phyloP scores from a whole-genome alignment of 2,888 invertebrate genomes.

The Ernsta delagoae region DNA sequence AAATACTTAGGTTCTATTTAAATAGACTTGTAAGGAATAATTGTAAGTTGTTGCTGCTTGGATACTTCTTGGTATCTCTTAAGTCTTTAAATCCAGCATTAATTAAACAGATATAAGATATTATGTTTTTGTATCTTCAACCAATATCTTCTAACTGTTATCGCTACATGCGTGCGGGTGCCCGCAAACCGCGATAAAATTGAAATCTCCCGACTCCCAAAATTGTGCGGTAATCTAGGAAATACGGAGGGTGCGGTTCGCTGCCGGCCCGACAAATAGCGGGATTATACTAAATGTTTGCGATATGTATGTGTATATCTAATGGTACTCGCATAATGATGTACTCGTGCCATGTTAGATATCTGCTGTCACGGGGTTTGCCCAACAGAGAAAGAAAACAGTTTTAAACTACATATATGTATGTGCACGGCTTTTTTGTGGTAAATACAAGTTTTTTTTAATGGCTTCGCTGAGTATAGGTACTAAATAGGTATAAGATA shows the following conservation, averaged over 20 bases:
- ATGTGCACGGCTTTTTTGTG: no score
- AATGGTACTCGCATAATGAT: neutral
- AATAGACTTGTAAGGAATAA: no score
- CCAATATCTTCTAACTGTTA: neutral
- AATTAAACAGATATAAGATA: no score
- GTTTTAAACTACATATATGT: no score
- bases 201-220: constrained; percentile 45
- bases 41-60: no score
- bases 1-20: no score
- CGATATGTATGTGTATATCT: neutral
- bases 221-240: constrained; percentile 45
- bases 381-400: neutral
- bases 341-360: neutral
- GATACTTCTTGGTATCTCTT: no score
- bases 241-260: constrained; percentile 48
- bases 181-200: constrained; percentile 44
- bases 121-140: neutral
- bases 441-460: no score
- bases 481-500: no score
- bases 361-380: neutral
- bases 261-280: constrained; percentile 28
- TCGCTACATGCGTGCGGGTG: neutral
- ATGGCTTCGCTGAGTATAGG: no score
- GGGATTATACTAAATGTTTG: neutral
- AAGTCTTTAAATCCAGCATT: no score